These are phyloP conservation scores for Pharmacophagus antenor DNA, from an alignment of 2,888 invertebrate species.

Conservation along the genomic window DNA sequence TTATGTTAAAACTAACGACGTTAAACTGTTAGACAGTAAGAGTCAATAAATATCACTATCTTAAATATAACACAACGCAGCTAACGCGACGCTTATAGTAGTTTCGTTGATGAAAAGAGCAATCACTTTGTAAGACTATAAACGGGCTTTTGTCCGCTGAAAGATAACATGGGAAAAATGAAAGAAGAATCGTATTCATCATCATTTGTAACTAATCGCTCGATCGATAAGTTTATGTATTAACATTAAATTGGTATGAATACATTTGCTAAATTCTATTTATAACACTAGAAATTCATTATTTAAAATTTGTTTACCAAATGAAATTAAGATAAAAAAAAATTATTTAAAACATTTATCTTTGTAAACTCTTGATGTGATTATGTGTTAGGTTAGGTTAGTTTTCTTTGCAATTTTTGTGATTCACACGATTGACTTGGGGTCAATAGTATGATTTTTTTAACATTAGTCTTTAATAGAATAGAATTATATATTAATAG, in stretches of 20 bases:
- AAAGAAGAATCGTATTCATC: conserved; percentile 74
- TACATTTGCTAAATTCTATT: neutral
- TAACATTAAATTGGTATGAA: no score
- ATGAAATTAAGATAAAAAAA: no score
- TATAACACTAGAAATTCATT: neutral
- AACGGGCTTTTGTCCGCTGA: conserved; percentile 69
- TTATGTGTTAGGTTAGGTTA: no score
- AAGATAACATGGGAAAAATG: conserved; percentile 71
- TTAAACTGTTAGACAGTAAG: conserved; percentile 41
- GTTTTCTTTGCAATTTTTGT: no score
- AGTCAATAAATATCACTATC: conserved; percentile 53
- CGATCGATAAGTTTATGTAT: neutral
- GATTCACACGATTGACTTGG: no score
- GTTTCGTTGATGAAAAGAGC: conserved; percentile 73
- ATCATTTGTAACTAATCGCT: conserved; percentile 32
- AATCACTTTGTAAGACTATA: conserved; percentile 75
- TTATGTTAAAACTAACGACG: conserved; percentile 14
- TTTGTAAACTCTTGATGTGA: no score
- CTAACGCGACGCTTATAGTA: conserved; percentile 73
- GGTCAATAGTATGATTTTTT: no score
- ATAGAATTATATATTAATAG: no score
- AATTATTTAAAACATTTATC: no score
- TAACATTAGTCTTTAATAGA: no score
- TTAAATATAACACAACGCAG: conserved; percentile 70
- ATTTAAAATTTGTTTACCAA: no score